phyloP scores from a whole-genome alignment of 37 sponge, comb jelly and placozoan species.

The Haliclona indistincta region DNA sequence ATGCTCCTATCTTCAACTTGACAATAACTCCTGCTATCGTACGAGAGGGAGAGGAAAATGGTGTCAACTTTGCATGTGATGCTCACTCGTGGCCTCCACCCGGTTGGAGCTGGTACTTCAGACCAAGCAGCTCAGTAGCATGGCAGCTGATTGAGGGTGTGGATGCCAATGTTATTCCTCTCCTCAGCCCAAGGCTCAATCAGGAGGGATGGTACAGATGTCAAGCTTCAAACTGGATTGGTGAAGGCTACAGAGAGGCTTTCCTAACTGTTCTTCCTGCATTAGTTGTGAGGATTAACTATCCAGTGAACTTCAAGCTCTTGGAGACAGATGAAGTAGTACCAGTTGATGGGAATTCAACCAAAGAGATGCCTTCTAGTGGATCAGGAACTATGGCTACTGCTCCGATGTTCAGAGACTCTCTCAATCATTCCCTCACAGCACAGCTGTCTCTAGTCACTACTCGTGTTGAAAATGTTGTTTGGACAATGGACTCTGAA shows the following conservation, averaged over 20 bases:
- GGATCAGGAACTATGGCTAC: too few species aligned
- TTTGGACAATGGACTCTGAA: too few species aligned
- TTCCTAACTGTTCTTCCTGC: constrained; percentile 12
- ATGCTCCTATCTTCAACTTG: background rate
- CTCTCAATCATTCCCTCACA: too few species aligned
- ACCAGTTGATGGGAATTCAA: too few species aligned
- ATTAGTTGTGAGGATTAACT: too few species aligned
- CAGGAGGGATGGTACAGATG: constrained; percentile 49
- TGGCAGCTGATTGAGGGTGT: constrained; percentile 21
- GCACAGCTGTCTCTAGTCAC: too few species aligned
- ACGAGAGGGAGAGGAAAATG: background rate
- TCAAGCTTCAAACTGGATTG: constrained; percentile 24
- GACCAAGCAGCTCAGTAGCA: background rate
- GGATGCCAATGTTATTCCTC: constrained; percentile 13
- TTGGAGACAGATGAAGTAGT: too few species aligned
- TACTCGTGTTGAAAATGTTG: too few species aligned
- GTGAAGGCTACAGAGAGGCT: background rate
- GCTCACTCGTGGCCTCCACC: background rate
- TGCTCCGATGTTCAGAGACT: too few species aligned
- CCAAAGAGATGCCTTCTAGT: too few species aligned
- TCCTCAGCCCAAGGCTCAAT: background rate
- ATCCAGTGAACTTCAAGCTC: too few species aligned
- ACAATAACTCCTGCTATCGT: background rate
- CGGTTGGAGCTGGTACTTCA: background rate
- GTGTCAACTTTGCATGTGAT: background rate